Evolutionary conservation across 2,113 vertebrate genomes (phyloP).

Genomic region (Corythaixoides concolor): DNA sequence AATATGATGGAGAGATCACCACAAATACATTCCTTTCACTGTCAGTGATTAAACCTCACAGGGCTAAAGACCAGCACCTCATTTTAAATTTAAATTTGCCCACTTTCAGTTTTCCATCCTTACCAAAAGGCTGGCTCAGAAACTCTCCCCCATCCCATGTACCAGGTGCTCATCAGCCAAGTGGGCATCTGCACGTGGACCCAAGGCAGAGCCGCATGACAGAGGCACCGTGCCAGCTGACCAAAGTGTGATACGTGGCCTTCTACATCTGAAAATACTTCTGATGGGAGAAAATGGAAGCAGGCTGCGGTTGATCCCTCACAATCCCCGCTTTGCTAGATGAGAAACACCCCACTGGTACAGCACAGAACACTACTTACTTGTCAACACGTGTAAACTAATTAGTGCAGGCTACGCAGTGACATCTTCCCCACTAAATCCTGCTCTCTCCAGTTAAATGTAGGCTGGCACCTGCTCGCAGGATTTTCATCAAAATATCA

Average conservation of each 20-base stretch:
- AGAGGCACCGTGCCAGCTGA: neutral
- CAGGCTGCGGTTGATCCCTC: neutral
- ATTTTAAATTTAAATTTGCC: neutral
- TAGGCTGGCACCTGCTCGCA: neutral
- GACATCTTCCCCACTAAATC: neutral
- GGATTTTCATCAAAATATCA: neutral
- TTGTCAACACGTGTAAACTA: neutral
- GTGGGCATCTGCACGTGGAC: rapidly evolving
- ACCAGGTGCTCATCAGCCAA: neutral
- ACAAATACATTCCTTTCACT: neutral
- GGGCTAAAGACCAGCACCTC: neutral
- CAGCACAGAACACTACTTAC: neutral
- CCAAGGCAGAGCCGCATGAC: neutral
- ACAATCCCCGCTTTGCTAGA: neutral
- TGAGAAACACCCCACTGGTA: neutral
- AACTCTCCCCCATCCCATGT: rapidly evolving
- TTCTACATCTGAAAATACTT: neutral
- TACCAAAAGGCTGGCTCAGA: neutral
- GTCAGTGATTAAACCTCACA: neutral
- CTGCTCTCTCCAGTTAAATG: neutral
- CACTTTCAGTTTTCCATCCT: neutral
- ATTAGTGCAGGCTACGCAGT: neutral
- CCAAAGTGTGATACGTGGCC: neutral
- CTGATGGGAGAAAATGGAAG: too few species aligned
- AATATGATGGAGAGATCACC: neutral